Evolutionary conservation across 2,888 invertebrate species (phyloP).

Genomic region (Ectemnius cavifrons): DNA sequence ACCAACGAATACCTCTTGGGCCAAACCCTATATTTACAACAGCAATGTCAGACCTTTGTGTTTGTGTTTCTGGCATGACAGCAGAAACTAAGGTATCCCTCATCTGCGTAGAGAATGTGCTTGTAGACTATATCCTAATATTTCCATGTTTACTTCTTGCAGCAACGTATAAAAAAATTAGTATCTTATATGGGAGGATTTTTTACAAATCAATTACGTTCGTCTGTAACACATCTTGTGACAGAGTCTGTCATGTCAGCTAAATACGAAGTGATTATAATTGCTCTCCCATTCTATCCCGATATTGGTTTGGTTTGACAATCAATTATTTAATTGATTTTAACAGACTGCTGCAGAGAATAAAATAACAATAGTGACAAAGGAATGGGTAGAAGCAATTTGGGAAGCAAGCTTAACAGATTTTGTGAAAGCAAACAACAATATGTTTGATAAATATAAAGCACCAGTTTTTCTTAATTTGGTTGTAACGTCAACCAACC

Average conservation of each 20-base stretch:
- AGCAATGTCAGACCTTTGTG: constrained; percentile 86
- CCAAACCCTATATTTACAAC: constrained; percentile 88
- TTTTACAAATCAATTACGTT: constrained; percentile 83
- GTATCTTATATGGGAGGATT: constrained; percentile 89
- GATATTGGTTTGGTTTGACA: background rate
- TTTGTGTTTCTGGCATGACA: constrained; percentile 83
- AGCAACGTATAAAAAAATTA: constrained; percentile 82
- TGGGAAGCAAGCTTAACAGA: constrained; percentile 86
- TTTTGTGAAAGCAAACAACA: constrained; percentile 83
- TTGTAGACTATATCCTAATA: background rate
- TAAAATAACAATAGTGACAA: constrained; percentile 84
- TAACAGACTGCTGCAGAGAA: constrained; percentile 84
- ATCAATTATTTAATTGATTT: constrained; percentile 14
- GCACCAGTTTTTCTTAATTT: constrained; percentile 89
- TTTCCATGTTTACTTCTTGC: constrained; percentile 27
- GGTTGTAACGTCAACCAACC: constrained; percentile 88
- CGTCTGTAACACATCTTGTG: constrained; percentile 88
- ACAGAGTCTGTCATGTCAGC: constrained; percentile 87
- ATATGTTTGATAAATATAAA: constrained; percentile 81
- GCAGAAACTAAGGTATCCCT: constrained; percentile 77
- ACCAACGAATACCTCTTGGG: constrained; percentile 86
- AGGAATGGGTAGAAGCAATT: constrained; percentile 88
- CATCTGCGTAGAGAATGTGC: background rate
- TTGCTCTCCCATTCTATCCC: background rate
- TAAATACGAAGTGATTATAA: constrained; percentile 84